Percentiles rank a stretch among this genome's conserved stretches.
These are phyloP conservation scores for Daktulosphaira vitifoliae DNA, from an alignment of 1,140 invertebrate species.

Conservation along the genomic window DNA sequence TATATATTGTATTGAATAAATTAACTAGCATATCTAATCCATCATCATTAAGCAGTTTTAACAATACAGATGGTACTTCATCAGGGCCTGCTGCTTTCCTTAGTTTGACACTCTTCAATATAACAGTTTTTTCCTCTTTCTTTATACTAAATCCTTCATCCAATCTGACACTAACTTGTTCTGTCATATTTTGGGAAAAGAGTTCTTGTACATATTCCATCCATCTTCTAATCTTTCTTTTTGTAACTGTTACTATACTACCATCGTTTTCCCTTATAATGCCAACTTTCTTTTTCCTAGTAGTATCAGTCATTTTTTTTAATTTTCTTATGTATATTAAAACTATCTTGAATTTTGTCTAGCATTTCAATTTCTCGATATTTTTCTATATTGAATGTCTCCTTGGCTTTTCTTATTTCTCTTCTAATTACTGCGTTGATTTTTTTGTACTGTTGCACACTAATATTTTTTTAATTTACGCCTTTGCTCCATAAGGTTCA, in stretches of 20 bases:
- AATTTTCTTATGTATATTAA: slow-evolving; percentile 36
- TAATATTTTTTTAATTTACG: too few species aligned
- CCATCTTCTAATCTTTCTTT: slow-evolving; percentile 34
- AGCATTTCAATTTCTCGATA: slow-evolving; percentile 34
- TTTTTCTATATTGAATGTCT: slow-evolving; percentile 19
- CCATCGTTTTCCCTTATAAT: slow-evolving; percentile 20
- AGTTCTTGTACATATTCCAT: too few species aligned
- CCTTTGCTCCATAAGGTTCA: slow-evolving; percentile 38
- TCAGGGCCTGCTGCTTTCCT: slow-evolving; percentile 20
- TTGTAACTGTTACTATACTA: slow-evolving; percentile 32
- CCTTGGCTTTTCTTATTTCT: slow-evolving; percentile 25
- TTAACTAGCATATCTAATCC: neutral
- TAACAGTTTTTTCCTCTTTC: too few species aligned
- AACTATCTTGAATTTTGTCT: slow-evolving; percentile 30
- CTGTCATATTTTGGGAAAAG: slow-evolving; percentile 3
- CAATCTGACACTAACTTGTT: neutral
- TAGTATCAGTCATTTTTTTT: slow-evolving; percentile 31
- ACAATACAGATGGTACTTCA: neutral
- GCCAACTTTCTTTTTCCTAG: neutral
- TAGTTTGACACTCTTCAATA: slow-evolving; percentile 7
- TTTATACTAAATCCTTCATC: too few species aligned
- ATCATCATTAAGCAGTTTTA: slow-evolving; percentile 19
- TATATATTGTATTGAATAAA: slow-evolving; percentile 12
- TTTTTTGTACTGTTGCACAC: too few species aligned
- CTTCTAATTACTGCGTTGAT: neutral